Evolutionary conservation across 2,888 invertebrate species (phyloP), one percentile per base, ranked within the genome.

Genomic region (Caenorhabditis wallacei): DNA sequence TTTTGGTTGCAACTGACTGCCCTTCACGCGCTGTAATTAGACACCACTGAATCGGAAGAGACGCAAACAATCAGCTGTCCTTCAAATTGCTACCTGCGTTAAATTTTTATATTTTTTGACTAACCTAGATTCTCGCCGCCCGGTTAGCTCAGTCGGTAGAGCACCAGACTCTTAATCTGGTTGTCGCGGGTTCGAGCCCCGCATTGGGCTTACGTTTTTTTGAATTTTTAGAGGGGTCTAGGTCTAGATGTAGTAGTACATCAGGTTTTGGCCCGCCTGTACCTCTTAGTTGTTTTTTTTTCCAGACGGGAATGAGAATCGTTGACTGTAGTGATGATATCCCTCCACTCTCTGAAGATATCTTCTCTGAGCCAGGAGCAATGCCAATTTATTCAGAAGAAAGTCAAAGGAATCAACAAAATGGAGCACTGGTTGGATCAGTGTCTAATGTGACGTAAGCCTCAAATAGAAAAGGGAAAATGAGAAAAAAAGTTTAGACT

Each of bases 121-220:
- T 18, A 22, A 26, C 59, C n/a, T 40, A 20, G 35, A 22, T 24
- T 20, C 18, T 61, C 40, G 72, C 75, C 71, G 88, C 86, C 88
- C 88, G 88, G 89, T 89, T 89, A 89, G 89, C 89, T 89, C 89
- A 89, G 89, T 89, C 89, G 89, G 89, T 89, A 89, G 89, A 89
- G 89, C 89, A 89, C 89, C 89, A 89, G 89, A 89, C 89, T 89
- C 89, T 89, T 89, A 89, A 89, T 89, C 89, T 89, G 89, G 89
- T 85, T 88, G 89, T 89, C 89, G 88, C 89, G 89, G 89, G 89
- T 89, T 89, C 88, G 89, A 89, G 89, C 89, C 89, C 89, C 89
- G 88, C 88, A 63, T 51, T 35, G 53, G 37, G 54, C 43, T 35
- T 30, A 37, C 26, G 16, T 61, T 61, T n/a, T n/a, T 61, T 57